phyloP scores from a whole-genome alignment of 1,140 invertebrate species.

The Pseudoatta argentina region DNA sequence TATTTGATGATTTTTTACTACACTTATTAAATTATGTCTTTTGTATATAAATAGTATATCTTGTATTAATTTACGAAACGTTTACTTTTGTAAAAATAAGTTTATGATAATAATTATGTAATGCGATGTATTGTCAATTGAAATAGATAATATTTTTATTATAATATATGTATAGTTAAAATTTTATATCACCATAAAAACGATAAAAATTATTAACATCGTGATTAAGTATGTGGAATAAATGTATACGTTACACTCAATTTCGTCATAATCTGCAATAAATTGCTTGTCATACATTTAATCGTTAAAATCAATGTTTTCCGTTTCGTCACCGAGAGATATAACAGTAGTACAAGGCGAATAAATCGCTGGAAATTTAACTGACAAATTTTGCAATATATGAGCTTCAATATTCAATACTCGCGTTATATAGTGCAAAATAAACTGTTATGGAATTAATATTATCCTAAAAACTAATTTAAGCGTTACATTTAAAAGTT shows the following conservation, averaged over 20 bases:
- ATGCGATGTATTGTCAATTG: not conserved
- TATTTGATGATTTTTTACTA: too few relatives aligned
- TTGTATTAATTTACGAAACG: too few relatives aligned
- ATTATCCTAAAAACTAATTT: not conserved
- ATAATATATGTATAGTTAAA: not conserved
- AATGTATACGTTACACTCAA: conserved; percentile 10
- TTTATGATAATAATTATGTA: not conserved
- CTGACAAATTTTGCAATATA: conserved; percentile 53
- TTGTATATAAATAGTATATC: too few relatives aligned
- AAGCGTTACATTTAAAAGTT: not conserved
- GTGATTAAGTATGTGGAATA: not conserved
- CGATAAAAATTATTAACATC: conserved; percentile 1
- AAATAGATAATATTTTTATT: conserved; percentile 15
- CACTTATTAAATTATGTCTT: too few relatives aligned
- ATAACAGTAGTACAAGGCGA: conserved; percentile 11
- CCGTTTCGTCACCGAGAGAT: conserved; percentile 32
- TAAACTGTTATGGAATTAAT: not conserved
- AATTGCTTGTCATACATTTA: conserved; percentile 35
- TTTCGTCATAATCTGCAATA: conserved; percentile 29
- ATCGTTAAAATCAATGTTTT: conserved; percentile 49
- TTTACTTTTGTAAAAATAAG: too few relatives aligned
- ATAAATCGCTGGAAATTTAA: conserved; percentile 54
- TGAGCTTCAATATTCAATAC: conserved; percentile 13
- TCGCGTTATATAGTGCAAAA: conserved; percentile 4
- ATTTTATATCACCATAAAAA: not conserved